Evolutionary conservation across 2,888 invertebrate genomes (phyloP), one percentile per base, ranked within the genome.

Genomic region (Morpho helenor): DNA sequence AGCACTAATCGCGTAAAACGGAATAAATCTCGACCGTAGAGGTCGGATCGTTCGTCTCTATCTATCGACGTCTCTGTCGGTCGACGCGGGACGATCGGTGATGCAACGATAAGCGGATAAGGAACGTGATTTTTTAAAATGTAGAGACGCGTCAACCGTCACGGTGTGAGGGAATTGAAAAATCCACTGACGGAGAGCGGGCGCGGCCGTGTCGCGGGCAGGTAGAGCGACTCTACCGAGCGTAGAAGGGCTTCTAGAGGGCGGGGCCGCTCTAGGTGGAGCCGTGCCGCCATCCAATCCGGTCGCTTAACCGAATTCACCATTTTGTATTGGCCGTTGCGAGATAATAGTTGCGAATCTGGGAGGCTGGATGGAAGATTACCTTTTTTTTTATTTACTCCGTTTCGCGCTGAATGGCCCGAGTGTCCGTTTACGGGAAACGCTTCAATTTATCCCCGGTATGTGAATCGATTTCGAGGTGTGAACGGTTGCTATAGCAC

Each of bases 291-390:
- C 60, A 55, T 60, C 89, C 87, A 89, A 88, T 88, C 49, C 67
- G 62, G 60, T 31, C 49, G 60, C 49, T 39, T 59, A 55, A 52
- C 59, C 62, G n/a, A n/a, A 61, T 61, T 72, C 72, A 74, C 71
- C 74, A 73, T 73, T 65, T 75, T 69, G 80, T 76, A 88, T 90
- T 90, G 89, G 90, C 68, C 66, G 73, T 56, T 56, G 64, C 68
- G 82, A 88, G 89, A 88, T 87, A 84, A 86, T 84, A 82, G 80
- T 85, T 64, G 87, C 88, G 84, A 87, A 89, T 86, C 82, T 84
- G 77, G 84, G 90, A 89, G 87, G 88, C 89, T 89, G 89, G 81
- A 77, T 80, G 76, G 72, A 71, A 70, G 73, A 72, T 75, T 74
- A 75, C 75, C 82, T 82, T 85, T 85, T 86, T 82, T 81, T 85